Conservation (phyloP, 1,140 invertebrate genomes). For the Drosophila bipectinata region DNA sequence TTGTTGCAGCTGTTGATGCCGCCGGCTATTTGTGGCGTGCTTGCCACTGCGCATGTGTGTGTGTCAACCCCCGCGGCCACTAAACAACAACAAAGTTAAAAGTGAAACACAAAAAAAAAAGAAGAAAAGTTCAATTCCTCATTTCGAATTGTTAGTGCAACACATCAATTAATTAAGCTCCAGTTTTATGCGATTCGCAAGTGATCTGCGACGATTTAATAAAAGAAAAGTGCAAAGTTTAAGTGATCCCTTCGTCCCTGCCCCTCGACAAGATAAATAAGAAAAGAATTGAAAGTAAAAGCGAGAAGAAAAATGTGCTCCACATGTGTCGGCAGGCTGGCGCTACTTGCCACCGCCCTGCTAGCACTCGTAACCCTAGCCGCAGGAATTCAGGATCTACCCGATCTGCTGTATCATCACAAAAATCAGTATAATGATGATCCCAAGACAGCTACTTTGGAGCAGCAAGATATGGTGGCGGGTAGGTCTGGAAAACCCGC, state of each 20-base stretch:
- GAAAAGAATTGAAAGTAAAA: background rate
- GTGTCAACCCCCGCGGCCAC: conserved; percentile 43
- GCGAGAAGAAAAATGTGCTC: conserved; percentile 57
- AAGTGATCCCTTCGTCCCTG: conserved; percentile 6
- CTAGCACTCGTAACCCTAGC: conserved; percentile 1
- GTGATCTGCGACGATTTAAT: conserved; percentile 19
- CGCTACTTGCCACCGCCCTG: conserved; percentile 15
- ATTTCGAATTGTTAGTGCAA: conserved; percentile 25
- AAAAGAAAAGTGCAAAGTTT: conserved; percentile 30
- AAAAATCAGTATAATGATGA: conserved; percentile 15
- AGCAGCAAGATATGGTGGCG: conserved; percentile 14
- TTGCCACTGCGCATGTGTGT: conserved; percentile 61
- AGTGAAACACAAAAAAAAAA: conserved; percentile 19
- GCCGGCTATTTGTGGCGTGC: conserved; percentile 47
- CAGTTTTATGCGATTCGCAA: conserved; percentile 11
- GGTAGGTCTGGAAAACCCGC: conserved; percentile 18
- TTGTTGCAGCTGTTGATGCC: conserved; percentile 38
- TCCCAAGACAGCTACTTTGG: background rate
- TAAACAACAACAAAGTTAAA: conserved; percentile 30
- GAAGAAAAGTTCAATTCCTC: conserved; percentile 50
- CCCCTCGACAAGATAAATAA: conserved; percentile 1
- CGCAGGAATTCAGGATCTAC: conserved; percentile 20
- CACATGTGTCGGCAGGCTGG: conserved; percentile 46
- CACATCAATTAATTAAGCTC: conserved; percentile 31
- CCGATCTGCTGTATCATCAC: conserved; percentile 13